These are phyloP conservation scores for Potamilus streckersoni DNA, from an alignment of 1,140 invertebrate species.

Conservation along the genomic window DNA sequence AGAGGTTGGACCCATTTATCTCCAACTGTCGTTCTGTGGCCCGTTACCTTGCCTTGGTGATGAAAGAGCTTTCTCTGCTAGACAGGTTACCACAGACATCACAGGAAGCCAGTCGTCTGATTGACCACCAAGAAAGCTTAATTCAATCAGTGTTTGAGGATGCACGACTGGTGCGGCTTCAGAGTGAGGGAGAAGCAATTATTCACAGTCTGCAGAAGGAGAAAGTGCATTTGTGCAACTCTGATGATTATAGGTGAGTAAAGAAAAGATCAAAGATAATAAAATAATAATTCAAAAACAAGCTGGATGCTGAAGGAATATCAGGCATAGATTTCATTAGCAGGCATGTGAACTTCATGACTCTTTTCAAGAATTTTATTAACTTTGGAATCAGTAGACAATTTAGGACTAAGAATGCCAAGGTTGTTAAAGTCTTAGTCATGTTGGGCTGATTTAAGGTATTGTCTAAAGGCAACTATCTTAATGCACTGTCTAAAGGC, in stretches of 20 bases:
- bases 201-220: conserved; percentile 50
- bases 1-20: conserved; percentile 65
- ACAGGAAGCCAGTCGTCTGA: conserved; percentile 46
- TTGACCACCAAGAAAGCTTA: conserved; percentile 56
- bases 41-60: conserved; percentile 51
- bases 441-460: too few species aligned
- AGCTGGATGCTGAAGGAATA: too few species aligned
- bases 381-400: too few species aligned
- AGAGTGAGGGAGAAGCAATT: conserved; percentile 59
- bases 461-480: too few species aligned
- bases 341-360: too few species aligned
- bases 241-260: conserved; percentile 58
- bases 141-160: conserved; percentile 55
- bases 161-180: conserved; percentile 49
- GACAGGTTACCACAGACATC: conserved; percentile 42
- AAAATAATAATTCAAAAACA: too few species aligned
- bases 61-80: conserved; percentile 50
- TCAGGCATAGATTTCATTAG: too few species aligned
- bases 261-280: too few species aligned
- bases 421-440: too few species aligned
- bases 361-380: too few species aligned
- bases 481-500: too few species aligned
- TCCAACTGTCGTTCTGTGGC: conserved; percentile 56
- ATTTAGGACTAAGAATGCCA: too few species aligned
- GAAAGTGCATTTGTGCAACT: conserved; percentile 43